Percentiles rank a stretch among this genome's conserved stretches.
Conservation (phyloP, 2,113 vertebrate genomes). For the Protobothrops flavoviridis region DNA sequence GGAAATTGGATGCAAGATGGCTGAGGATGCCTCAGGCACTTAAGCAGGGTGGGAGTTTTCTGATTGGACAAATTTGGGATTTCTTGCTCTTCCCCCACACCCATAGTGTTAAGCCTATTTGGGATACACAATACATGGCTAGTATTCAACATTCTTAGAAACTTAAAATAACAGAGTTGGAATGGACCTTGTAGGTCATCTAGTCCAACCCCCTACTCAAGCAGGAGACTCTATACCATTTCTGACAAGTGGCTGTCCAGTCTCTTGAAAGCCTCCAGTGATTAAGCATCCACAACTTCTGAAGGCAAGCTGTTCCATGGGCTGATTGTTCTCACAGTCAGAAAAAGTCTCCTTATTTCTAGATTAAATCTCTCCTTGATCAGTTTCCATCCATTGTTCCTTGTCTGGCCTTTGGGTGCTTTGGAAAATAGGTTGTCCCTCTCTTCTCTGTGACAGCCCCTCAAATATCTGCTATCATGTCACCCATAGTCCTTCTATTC, state of each 20-base stretch:
- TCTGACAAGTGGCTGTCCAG: neutral
- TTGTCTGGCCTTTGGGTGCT: too few relatives aligned
- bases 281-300: neutral
- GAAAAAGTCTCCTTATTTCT: too few relatives aligned
- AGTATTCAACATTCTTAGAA: neutral
- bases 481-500: too few relatives aligned
- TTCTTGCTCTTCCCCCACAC: neutral
- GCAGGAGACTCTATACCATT: neutral
- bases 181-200: neutral
- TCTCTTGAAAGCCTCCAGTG: neutral
- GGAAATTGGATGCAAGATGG: neutral
- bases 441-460: too few relatives aligned
- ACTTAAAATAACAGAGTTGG: neutral
- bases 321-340: too few relatives aligned
- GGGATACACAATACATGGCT: neutral
- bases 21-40: neutral
- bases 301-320: neutral
- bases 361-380: too few relatives aligned
- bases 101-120: neutral
- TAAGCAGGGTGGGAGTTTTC: neutral
- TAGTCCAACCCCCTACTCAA: neutral
- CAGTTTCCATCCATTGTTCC: too few relatives aligned
- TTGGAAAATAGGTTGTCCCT: too few relatives aligned
- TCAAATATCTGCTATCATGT: too few relatives aligned
- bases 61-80: neutral